A percentile compares a stretch with the other conserved stretches of the same genome.
Conservation (phyloP, 2,113 vertebrate species). For the Clupea harengus region DNA sequence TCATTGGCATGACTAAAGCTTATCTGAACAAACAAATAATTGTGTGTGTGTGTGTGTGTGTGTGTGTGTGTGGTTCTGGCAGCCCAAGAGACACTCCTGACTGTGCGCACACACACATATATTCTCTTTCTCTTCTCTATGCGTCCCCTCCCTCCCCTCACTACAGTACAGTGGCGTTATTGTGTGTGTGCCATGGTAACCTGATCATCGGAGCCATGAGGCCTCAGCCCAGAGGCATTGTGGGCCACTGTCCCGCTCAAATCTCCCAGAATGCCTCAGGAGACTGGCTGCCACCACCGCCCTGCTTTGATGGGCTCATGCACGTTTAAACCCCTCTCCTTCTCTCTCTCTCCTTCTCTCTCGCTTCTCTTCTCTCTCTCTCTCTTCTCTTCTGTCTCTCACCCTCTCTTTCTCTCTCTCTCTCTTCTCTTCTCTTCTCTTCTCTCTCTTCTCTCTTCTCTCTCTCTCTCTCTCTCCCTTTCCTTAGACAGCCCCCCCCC, state of each 20-base stretch:
- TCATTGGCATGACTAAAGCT: no score
- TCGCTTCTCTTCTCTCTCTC: not conserved
- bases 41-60: not conserved
- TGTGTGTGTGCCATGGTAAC: constrained; percentile 63
- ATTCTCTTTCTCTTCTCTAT: not conserved
- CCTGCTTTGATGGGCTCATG: not conserved
- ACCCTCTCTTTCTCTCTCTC: not conserved
- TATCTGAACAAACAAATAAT: no score
- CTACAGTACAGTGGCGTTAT: constrained; percentile 63
- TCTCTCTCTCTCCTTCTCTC: not conserved
- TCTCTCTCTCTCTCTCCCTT: no score
- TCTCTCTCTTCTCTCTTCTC: no score
- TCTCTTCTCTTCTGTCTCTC: not conserved
- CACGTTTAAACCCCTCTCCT: not conserved
- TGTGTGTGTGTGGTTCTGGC: not conserved
- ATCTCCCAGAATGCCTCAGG: not conserved
- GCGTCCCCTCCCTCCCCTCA: constrained; percentile 24
- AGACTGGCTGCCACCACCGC: not conserved
- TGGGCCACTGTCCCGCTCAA: constrained; percentile 50
- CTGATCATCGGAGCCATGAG: constrained; percentile 68
- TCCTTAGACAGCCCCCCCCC: no score
- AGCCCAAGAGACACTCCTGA: no score
- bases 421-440: no score
- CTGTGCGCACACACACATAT: no score
- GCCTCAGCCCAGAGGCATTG: constrained; percentile 62